phyloP scores from a whole-genome alignment of 23 tunicate species.

The Styela plicata region DNA sequence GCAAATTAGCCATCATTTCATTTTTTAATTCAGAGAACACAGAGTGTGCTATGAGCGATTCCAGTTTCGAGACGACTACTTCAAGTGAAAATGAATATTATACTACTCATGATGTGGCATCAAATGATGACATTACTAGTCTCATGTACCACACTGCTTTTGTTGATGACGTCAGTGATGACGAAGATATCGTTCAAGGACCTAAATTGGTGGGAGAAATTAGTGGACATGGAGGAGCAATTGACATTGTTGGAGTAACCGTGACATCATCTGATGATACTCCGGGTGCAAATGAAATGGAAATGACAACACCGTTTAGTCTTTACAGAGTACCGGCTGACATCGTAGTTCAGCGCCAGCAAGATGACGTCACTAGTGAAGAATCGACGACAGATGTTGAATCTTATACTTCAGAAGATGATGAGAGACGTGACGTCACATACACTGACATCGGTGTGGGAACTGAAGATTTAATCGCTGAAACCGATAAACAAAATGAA shows the following conservation, averaged over 20 bases:
- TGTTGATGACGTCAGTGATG: constrained; percentile 22
- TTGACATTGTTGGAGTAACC: background rate
- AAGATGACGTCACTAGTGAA: background rate
- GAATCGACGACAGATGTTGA: constrained; percentile 7
- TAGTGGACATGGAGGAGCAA: background rate
- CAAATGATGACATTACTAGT: constrained; percentile 11
- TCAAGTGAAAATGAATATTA: constrained; percentile 52
- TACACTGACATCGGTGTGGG: constrained; percentile 10
- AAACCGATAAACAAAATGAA: background rate
- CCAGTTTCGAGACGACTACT: constrained; percentile 18
- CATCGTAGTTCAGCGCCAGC: background rate
- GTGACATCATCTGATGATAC: background rate
- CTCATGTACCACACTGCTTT: constrained; percentile 39
- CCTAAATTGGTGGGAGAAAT: constrained; percentile 5
- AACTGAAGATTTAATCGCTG: background rate
- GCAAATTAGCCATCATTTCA: too few relatives aligned
- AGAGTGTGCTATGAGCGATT: background rate
- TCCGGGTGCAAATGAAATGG: background rate
- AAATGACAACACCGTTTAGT: background rate
- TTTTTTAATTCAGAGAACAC: too few relatives aligned
- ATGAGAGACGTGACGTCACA: background rate
- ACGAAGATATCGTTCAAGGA: background rate
- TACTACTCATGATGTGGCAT: constrained; percentile 32
- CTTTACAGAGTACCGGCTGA: constrained; percentile 10
- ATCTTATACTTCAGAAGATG: background rate